phyloP scores from a whole-genome alignment of 2,888 invertebrate genomes.

The Phengaris alcon region DNA sequence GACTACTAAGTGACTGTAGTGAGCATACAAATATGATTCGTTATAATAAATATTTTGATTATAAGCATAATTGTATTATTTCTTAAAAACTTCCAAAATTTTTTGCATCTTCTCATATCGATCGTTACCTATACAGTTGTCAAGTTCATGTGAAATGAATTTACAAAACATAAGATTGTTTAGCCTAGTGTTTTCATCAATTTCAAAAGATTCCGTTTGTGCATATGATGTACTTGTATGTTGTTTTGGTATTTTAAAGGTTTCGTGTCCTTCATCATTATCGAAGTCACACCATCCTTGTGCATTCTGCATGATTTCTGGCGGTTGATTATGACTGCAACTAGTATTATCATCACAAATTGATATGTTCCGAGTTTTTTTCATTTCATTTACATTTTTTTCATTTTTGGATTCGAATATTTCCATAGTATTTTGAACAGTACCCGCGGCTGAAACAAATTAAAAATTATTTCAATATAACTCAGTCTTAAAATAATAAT shows the following conservation, averaged over 20 bases:
- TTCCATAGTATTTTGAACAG: conserved; percentile 1
- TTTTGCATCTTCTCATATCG: neutral
- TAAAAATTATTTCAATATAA: neutral
- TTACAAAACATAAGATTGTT: neutral
- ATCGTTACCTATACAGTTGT: neutral
- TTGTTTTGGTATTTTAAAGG: neutral
- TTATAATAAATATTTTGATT: too few species aligned
- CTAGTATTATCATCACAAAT: neutral
- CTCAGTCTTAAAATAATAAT: neutral
- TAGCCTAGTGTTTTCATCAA: neutral
- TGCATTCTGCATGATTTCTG: neutral
- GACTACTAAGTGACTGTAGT: too few species aligned
- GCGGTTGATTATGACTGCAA: neutral
- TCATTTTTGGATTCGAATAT: neutral
- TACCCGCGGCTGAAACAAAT: neutral
- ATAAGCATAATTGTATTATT: neutral
- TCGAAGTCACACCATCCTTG: neutral
- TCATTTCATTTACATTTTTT: neutral
- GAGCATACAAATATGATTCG: too few species aligned
- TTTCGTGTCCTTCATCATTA: neutral
- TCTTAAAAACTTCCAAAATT: neutral
- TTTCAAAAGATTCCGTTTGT: neutral
- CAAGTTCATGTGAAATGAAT: neutral
- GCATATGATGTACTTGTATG: too few species aligned
- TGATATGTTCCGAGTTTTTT: neutral